Conservation (phyloP, 1,140 invertebrate genomes). For the Pomacea maculata region DNA sequence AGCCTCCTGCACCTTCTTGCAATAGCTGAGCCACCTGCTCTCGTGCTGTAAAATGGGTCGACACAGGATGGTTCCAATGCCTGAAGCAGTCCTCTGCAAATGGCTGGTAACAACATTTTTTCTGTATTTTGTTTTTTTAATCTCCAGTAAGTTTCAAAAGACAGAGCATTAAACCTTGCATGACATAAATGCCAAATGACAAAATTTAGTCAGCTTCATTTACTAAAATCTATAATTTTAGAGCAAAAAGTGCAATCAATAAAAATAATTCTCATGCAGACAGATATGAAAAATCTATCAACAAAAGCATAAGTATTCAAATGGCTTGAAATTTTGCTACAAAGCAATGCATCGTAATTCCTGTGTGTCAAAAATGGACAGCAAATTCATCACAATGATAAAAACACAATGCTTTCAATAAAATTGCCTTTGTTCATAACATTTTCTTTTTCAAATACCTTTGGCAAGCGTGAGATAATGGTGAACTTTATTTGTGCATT, state of each 20-base stretch:
- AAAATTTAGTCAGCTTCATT: no score
- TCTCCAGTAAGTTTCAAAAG: not conserved
- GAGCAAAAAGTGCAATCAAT: no score
- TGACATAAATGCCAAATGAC: not conserved
- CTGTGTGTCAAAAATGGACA: no score
- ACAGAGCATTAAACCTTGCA: not conserved
- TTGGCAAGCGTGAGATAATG: constrained; percentile 44
- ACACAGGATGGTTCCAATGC: constrained; percentile 43
- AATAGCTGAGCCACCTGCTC: constrained; percentile 41
- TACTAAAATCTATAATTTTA: no score
- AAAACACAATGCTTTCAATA: not conserved
- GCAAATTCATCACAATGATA: not conserved
- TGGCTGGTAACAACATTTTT: constrained; percentile 18
- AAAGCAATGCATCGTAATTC: not conserved
- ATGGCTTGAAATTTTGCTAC: not conserved
- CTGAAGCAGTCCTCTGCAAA: constrained; percentile 47
- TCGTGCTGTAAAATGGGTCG: constrained; percentile 35
- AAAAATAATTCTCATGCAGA: no score
- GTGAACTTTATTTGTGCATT: constrained; percentile 38
- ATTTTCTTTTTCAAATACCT: constrained; percentile 24
- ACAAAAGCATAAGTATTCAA: not conserved
- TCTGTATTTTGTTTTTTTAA: not conserved
- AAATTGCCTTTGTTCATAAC: not conserved
- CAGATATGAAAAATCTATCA: not conserved
- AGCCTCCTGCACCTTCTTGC: constrained; percentile 5